Conservation (phyloP, 1,140 invertebrate species). For the Cecropterus lyciades region DNA sequence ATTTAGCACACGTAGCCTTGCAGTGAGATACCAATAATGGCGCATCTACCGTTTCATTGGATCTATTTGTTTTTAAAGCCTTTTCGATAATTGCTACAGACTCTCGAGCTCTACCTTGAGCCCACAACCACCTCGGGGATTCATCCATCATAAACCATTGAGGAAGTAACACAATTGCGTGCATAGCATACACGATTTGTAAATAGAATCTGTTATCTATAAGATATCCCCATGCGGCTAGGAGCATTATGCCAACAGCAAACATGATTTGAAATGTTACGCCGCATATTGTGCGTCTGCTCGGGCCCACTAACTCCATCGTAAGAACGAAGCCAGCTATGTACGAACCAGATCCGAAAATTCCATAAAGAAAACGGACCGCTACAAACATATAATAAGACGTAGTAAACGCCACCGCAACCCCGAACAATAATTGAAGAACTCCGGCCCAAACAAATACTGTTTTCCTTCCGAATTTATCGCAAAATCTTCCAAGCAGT, state of each 20-base stretch:
- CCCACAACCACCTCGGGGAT: slow-evolving; percentile 93
- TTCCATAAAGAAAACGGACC: slow-evolving; percentile 90
- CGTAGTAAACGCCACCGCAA: slow-evolving; percentile 88
- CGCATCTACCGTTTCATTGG: slow-evolving; percentile 85
- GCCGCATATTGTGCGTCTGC: slow-evolving; percentile 92
- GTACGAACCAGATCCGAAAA: slow-evolving; percentile 91
- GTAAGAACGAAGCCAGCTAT: slow-evolving; percentile 93
- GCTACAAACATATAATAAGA: slow-evolving; percentile 89
- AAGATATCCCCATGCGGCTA: slow-evolving; percentile 91
- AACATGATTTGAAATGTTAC: slow-evolving; percentile 92
- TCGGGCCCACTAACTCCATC: slow-evolving; percentile 93
- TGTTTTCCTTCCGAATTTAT: slow-evolving; percentile 92
- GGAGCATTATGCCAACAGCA: slow-evolving; percentile 91
- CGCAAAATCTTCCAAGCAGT: slow-evolving; percentile 91
- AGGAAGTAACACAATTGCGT: slow-evolving; percentile 88
- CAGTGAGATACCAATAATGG: slow-evolving; percentile 86
- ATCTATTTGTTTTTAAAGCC: slow-evolving; percentile 89
- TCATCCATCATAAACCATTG: slow-evolving; percentile 94
- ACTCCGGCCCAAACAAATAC: slow-evolving; percentile 90
- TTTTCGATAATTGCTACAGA: slow-evolving; percentile 89
- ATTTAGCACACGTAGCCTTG: slow-evolving; percentile 76
- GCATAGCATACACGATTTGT: slow-evolving; percentile 91
- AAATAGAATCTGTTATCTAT: slow-evolving; percentile 90
- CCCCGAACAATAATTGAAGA: slow-evolving; percentile 88
- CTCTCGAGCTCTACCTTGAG: slow-evolving; percentile 88